These are phyloP conservation scores for Hemiscyllium ocellatum DNA, from an alignment of 2,113 vertebrate genomes.

Conservation along the genomic window DNA sequence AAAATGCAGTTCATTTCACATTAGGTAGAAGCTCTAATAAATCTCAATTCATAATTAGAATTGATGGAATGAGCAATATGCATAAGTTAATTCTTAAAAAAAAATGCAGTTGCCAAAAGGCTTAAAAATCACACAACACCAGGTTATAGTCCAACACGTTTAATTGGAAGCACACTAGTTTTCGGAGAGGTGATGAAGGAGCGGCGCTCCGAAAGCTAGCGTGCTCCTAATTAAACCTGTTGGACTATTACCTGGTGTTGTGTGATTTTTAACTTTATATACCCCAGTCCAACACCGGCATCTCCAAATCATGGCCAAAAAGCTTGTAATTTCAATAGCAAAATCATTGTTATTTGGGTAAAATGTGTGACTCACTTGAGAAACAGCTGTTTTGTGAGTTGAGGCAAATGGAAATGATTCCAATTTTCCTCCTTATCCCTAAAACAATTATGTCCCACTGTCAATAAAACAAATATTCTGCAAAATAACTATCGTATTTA, in stretches of 20 bases:
- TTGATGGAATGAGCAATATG: background rate
- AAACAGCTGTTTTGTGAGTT: too few relatives aligned
- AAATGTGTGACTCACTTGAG: too few relatives aligned
- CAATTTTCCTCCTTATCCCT: background rate
- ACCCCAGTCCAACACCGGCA: too few relatives aligned
- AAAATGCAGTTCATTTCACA: background rate
- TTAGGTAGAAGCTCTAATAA: background rate
- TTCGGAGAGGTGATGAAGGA: too few relatives aligned
- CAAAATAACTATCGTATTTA: background rate
- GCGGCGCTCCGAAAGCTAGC: too few relatives aligned
- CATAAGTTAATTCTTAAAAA: background rate
- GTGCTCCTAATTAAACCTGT: too few relatives aligned
- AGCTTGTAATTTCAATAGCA: background rate
- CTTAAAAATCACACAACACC: background rate
- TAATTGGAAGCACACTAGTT: too few relatives aligned
- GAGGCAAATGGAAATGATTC: background rate
- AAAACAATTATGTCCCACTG: background rate
- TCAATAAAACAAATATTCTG: background rate
- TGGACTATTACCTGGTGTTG: too few relatives aligned
- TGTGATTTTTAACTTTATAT: too few relatives aligned
- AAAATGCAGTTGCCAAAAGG: background rate
- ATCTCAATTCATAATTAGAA: background rate
- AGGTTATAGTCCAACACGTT: too few relatives aligned
- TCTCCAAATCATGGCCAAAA: background rate
- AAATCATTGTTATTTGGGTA: background rate